Percentiles rank a stretch among this genome's conserved stretches.
These are phyloP conservation scores for Sinocyclocheilus anophthalmus DNA, from an alignment of 2,113 vertebrate genomes.

Conservation along the genomic window DNA sequence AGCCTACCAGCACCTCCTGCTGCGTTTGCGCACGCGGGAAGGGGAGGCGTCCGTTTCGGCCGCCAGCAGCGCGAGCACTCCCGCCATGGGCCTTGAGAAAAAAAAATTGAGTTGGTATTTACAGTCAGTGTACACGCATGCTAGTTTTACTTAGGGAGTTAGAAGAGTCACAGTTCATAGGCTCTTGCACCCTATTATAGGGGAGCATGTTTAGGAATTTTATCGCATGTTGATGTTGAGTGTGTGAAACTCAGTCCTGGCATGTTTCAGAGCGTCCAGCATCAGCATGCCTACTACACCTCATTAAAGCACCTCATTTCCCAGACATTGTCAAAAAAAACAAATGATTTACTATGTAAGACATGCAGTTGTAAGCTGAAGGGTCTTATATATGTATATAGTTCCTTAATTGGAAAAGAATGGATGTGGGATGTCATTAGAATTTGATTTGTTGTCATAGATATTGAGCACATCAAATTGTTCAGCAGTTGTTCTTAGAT, in stretches of 20 bases:
- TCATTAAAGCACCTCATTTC: constrained; percentile 31
- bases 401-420: not conserved
- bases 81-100: not conserved
- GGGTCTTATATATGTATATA: not conserved
- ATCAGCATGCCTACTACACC: constrained; percentile 13
- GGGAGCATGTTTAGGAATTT: constrained; percentile 33
- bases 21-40: too few species aligned
- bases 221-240: not conserved
- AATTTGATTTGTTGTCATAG: not conserved
- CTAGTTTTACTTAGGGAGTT: not conserved
- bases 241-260: constrained; percentile 34
- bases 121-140: not conserved
- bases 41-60: too few species aligned
- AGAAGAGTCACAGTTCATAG: constrained; percentile 1
- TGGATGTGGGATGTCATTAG: not conserved
- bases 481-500: not conserved
- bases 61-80: too few species aligned
- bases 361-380: not conserved
- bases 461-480: not conserved
- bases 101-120: not conserved
- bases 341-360: not conserved
- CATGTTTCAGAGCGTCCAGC: constrained; percentile 33
- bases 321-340: not conserved
- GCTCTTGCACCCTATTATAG: not conserved
- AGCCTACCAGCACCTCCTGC: too few species aligned